Base-by-base conservation (phyloP, 1,140 invertebrate species). In the Trichogramma pretiosum region DNA sequence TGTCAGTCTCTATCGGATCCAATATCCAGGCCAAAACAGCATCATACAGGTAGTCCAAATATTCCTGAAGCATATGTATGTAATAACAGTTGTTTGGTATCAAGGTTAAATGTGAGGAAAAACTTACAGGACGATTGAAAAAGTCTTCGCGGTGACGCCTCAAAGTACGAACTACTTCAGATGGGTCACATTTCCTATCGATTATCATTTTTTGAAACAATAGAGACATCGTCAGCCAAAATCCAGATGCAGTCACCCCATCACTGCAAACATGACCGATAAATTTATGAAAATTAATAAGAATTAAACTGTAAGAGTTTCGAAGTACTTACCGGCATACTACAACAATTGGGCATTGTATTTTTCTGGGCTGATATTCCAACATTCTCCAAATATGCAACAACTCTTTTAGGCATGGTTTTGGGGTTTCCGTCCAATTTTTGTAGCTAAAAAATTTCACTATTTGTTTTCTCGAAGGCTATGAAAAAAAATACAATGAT, bases 1-100 rank as follows among this genome's bases (percentile, higher is more conserved):
- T 5, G 28, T 14, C 24, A 39, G n/a, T n/a, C n/a, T n/a, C n/a
- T n/a, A n/a, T n/a, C n/a, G n/a, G n/a, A n/a, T n/a, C n/a, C n/a
- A n/a, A n/a, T n/a, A 14, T n/a, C 43, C 35, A 30, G 5, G 23
- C 47, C n/a, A 38, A 33, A 11, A 35, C 40, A 14, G 40, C 23
- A 4, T 49, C 41, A 21, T 53, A 53, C 10, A 53, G 30, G 14
- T 49, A 53, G 16, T 44, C 46, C 13, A 49, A 16, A 11, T 53
- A 28, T 39, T 48, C 19, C 51, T 53, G 22, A 11, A 37, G 42
- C 16, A 47, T 17, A 39, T 21, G 8, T 16, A 2, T 14, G 2
- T 24, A 26, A 18, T 11, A 26, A 16, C 17, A n/a, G 7, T 26
- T 19, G 19, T 7, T 21, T 21, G 14, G 9, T 3, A 40, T 28